phyloP scores from a whole-genome alignment of 2,888 invertebrate species.

The Thymelicus lineola region DNA sequence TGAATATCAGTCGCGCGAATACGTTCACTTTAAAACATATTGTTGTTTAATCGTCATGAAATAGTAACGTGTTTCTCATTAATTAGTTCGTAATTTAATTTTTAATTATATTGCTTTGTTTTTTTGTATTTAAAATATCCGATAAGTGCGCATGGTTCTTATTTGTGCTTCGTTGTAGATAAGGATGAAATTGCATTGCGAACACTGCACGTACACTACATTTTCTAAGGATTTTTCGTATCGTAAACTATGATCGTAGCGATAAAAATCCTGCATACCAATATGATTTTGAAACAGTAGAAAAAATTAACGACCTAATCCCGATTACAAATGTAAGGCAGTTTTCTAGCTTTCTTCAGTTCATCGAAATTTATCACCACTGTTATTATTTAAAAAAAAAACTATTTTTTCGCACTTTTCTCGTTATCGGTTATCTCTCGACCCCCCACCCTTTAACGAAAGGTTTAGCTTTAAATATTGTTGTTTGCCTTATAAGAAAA shows the following conservation, averaged over 20 bases:
- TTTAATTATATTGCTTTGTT: conserved; percentile 69
- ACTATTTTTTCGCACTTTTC: conserved; percentile 45
- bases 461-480: conserved; percentile 84
- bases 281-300: no score
- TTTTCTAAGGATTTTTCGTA: not conserved
- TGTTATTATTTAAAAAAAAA: not conserved
- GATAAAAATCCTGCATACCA: no score
- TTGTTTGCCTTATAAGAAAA: conserved; percentile 84
- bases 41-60: conserved; percentile 71
- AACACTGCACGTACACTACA: not conserved
- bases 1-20: conserved; percentile 70
- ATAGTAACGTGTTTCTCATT: conserved; percentile 70
- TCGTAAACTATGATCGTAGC: not conserved
- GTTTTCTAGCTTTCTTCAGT: no score
- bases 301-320: no score
- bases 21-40: conserved; percentile 70
- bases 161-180: conserved; percentile 63
- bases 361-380: not conserved
- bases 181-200: conserved; percentile 48
- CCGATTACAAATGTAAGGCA: no score
- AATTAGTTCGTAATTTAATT: conserved; percentile 74
- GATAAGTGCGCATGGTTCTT: conserved; percentile 43
- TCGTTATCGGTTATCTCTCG: conserved; percentile 70
- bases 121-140: conserved; percentile 51
- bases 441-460: conserved; percentile 62